Evolutionary conservation across 2,113 vertebrate genomes (phyloP), one percentile per base, ranked within the genome.

Genomic region (Pelodiscus sinensis): DNA sequence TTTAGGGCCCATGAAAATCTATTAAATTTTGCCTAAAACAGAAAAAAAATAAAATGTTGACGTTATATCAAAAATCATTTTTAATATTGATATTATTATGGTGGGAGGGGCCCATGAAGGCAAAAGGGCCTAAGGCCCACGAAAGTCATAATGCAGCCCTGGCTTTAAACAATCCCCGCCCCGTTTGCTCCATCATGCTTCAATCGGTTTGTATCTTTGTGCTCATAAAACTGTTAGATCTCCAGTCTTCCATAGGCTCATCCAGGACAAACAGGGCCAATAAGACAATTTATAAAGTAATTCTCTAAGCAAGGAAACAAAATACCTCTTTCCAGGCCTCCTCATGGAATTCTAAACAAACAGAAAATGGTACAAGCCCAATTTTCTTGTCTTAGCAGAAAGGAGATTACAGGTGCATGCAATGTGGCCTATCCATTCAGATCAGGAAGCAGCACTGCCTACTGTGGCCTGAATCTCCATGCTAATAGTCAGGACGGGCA

Each of bases 361-460:
- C 58, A 50, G 71, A 51, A 86, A 55, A 14, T 2, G 51, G 18
- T 68, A 44, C 50, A 4, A 79, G 56, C 31, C 31, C 57, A 38
- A 2, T 93, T 94, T 92, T 71, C 54, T 79, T 88, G 90, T 65
- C 81, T 25, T n/a, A 90, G 92, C 68, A 44, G 56, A 8, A 55
- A 58, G 54, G 83, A 77, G 22, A 50, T 62, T 0, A 0, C 22
- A 79, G 51, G 50, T 2, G 81, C 73, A 18, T 57, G 18, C 2
- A 1, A 16, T 58, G 78, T 55, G 78, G 52, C 0, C 0, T 56
- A 52, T 73, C 3, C 82, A 50, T 38, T n/a, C 54, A 35, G 29
- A 18, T 83, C 51, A 8, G 68, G 38, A 9, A 1, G 22, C 51
- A 54, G 27, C 6, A 13, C 24, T 65, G 8, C 0, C 0, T n/a